Evolutionary conservation across 1,140 invertebrate genomes (phyloP).

Genomic region (Drosophila trapezifrons): DNA sequence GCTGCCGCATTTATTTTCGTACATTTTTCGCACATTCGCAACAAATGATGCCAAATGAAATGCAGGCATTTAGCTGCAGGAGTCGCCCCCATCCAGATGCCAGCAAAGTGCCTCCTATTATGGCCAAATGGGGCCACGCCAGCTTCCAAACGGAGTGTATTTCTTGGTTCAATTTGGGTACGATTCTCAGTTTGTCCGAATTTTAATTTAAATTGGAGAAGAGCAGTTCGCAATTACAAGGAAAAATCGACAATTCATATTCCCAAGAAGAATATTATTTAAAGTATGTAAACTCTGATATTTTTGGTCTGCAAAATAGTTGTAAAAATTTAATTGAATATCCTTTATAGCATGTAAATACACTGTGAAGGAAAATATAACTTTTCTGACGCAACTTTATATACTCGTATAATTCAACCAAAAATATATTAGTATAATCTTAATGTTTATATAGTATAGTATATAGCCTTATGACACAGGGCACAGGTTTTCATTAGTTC

Average conservation of each 20-base stretch:
- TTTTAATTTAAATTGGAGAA: not conserved
- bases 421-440: too few relatives aligned
- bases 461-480: too few relatives aligned
- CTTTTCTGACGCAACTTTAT: not conserved
- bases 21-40: conserved; percentile 37
- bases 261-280: not conserved
- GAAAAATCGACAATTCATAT: not conserved
- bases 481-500: too few relatives aligned
- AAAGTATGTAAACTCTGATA: not conserved
- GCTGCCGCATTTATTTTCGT: conserved; percentile 61
- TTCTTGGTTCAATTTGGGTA: not conserved
- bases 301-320: not conserved
- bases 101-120: conserved; percentile 2
- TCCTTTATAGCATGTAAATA: not conserved
- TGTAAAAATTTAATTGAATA: not conserved
- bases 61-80: conserved; percentile 20
- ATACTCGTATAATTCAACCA: too few relatives aligned
- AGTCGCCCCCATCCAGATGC: conserved; percentile 15
- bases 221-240: not conserved
- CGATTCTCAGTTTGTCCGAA: not conserved
- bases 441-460: too few relatives aligned
- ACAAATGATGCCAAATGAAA: conserved; percentile 47
- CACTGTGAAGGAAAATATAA: too few relatives aligned
- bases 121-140: not conserved
- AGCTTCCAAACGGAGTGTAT: not conserved